Percentiles rank a stretch among this genome's conserved stretches.
Evolutionary conservation across 1,140 invertebrate genomes (phyloP).

Genomic region (Meloidogyne chitwoodi): DNA sequence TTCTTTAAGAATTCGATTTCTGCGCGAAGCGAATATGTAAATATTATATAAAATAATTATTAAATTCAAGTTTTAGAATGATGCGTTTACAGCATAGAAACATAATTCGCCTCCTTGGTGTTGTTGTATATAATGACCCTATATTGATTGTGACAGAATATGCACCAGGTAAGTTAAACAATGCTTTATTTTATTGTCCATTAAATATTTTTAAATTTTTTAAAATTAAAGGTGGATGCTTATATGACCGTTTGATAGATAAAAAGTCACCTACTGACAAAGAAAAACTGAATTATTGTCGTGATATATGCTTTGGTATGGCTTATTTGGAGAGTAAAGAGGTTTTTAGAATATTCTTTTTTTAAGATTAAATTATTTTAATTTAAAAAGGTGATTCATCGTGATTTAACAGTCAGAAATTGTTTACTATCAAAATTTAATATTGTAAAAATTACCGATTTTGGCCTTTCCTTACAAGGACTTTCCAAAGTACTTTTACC

Average conservation of each 20-base stretch:
- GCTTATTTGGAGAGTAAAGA: not conserved
- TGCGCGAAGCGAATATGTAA: not conserved
- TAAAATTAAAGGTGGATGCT: not conserved
- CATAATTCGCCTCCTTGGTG: not conserved
- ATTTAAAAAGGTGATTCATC: not conserved
- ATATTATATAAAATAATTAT: not conserved
- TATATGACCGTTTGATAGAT: not conserved
- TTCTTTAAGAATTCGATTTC: not conserved
- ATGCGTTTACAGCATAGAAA: not conserved
- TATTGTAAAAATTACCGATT: not conserved
- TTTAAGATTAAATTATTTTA: not conserved
- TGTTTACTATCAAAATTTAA: not conserved
- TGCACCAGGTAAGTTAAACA: not conserved
- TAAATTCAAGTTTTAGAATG: too few species aligned
- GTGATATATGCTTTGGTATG: not conserved
- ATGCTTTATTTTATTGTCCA: too few species aligned
- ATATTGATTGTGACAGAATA: not conserved
- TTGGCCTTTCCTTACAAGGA: not conserved
- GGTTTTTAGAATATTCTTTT: not conserved
- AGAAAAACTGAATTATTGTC: not conserved
- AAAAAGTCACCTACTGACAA: not conserved
- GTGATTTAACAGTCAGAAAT: not conserved
- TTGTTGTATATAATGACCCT: not conserved
- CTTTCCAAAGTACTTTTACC: not conserved
- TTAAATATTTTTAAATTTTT: too few species aligned